Percentiles rank a stretch among this genome's conserved stretches.
phyloP scores from a whole-genome alignment of 1,140 invertebrate species.

The Drosophila jambulina region DNA sequence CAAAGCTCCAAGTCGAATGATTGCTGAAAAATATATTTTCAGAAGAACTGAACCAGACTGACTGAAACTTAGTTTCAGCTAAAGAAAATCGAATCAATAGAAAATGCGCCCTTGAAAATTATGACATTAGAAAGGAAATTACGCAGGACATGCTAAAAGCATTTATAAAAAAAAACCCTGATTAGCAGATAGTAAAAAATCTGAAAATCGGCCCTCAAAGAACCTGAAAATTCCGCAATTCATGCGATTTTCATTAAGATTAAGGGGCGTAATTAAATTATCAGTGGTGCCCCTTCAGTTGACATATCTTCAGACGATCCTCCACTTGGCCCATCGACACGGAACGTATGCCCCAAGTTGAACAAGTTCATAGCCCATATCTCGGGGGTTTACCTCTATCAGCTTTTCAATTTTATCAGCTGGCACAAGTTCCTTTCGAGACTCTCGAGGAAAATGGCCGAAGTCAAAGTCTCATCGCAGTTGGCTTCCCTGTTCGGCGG shows the following conservation, averaged over 20 bases:
- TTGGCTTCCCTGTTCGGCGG: constrained; percentile 29
- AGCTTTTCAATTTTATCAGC: constrained; percentile 44
- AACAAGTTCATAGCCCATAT: constrained; percentile 31
- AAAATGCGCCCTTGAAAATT: neutral
- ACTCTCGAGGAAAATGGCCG: neutral
- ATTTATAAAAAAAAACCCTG: neutral
- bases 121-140: neutral
- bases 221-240: neutral
- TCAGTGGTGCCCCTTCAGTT: constrained; percentile 12
- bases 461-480: constrained; percentile 35
- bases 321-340: constrained; percentile 27
- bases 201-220: neutral
- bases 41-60: too few species aligned
- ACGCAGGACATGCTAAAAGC: neutral
- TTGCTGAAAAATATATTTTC: neutral
- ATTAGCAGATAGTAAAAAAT: neutral
- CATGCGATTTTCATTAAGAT: constrained; percentile 28
- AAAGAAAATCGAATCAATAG: neutral
- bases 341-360: constrained; percentile 19
- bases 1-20: neutral
- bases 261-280: constrained; percentile 41
- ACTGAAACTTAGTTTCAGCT: too few species aligned
- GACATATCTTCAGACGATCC: constrained; percentile 30
- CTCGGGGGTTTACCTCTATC: constrained; percentile 42
- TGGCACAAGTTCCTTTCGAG: constrained; percentile 1